phyloP scores from a whole-genome alignment of 2,113 vertebrate species.

The Gadus chalcogrammus region DNA sequence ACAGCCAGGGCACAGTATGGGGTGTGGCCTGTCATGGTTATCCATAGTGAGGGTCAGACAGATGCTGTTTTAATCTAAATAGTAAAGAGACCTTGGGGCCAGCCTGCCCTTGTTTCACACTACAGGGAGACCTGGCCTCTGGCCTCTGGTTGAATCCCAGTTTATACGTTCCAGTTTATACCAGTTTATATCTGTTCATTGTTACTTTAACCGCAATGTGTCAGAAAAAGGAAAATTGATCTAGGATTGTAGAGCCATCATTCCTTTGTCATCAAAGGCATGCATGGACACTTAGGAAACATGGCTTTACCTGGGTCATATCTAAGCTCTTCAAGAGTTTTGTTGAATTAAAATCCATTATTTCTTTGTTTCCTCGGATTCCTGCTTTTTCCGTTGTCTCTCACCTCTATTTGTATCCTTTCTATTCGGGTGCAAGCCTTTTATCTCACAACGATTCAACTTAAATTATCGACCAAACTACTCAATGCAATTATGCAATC shows the following conservation, averaged over 20 bases:
- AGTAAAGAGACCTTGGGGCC: slow-evolving; percentile 58
- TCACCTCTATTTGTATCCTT: too few species aligned
- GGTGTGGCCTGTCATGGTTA: slow-evolving; percentile 45
- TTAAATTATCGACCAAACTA: too few species aligned
- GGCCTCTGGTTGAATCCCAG: slow-evolving; percentile 58
- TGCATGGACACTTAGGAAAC: slow-evolving; percentile 43
- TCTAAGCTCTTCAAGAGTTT: too few species aligned
- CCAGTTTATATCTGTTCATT: slow-evolving; percentile 35
- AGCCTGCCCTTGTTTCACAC: slow-evolving; percentile 53
- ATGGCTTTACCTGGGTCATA: too few species aligned
- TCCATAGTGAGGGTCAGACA: slow-evolving; percentile 61
- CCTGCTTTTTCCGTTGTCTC: too few species aligned
- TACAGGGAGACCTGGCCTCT: slow-evolving; percentile 61
- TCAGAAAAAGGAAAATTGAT: slow-evolving; percentile 55
- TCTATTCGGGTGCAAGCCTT: too few species aligned
- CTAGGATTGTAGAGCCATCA: slow-evolving; percentile 46
- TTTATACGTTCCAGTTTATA: slow-evolving; percentile 36
- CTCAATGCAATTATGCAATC: too few species aligned
- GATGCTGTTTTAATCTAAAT: slow-evolving; percentile 63
- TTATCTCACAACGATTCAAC: too few species aligned
- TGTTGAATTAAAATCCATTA: too few species aligned
- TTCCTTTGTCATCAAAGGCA: slow-evolving; percentile 63
- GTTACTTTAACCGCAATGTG: slow-evolving; percentile 44
- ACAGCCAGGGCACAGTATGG: slow-evolving; percentile 52
- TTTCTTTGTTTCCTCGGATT: too few species aligned